These are phyloP conservation scores for Crax fasciolata DNA, from an alignment of 2,797 vertebrate genomes.

Conservation along the genomic window DNA sequence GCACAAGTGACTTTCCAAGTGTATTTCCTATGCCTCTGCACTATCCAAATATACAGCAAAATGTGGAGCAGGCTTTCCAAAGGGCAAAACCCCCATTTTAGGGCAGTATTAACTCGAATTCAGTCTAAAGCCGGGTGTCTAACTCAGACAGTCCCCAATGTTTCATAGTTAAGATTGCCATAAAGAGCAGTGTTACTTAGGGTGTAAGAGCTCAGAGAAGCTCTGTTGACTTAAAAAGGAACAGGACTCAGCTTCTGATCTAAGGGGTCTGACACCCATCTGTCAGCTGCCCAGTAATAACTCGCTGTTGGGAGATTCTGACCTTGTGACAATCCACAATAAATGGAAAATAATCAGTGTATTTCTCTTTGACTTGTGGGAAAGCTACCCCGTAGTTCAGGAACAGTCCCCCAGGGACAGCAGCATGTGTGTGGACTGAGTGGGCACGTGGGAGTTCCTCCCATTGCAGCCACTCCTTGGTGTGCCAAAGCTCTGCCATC, in stretches of 20 bases:
- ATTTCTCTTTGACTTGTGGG: background rate
- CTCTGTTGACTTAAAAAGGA: background rate
- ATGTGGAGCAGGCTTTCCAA: background rate
- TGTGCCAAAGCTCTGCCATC: background rate
- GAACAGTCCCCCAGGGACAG: background rate
- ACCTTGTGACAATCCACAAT: background rate
- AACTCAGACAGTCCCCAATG: background rate
- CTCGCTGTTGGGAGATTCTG: background rate
- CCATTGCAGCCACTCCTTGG: background rate
- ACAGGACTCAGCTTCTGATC: background rate
- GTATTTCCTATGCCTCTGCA: background rate
- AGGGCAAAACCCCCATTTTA: background rate
- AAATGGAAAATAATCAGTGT: constrained; percentile 9
- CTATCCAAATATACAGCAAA: background rate
- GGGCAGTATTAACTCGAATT: background rate
- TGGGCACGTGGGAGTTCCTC: background rate
- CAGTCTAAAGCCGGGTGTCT: background rate
- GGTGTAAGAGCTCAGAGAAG: background rate
- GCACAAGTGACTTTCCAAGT: background rate
- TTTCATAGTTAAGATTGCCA: background rate
- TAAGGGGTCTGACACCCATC: background rate
- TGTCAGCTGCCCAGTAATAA: constrained; percentile 25
- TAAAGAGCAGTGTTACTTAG: background rate
- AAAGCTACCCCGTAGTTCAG: background rate
- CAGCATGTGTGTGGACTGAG: background rate